Percentiles rank a stretch among this genome's conserved stretches.
These are phyloP conservation scores for Gymnocheta viridis DNA, from an alignment of 2,888 invertebrate genomes.

Conservation along the genomic window DNA sequence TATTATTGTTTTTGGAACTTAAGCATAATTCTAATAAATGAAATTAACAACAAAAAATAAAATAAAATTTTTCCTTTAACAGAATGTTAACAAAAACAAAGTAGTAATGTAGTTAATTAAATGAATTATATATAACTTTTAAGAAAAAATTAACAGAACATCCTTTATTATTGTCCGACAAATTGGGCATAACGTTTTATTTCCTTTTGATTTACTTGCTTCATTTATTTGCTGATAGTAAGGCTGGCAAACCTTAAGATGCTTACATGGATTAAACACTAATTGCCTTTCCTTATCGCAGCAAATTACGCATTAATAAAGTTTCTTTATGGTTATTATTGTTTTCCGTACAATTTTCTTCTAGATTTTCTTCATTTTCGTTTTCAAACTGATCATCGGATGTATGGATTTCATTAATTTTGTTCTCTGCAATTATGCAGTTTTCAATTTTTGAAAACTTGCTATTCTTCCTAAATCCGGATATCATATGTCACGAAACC, in stretches of 20 bases:
- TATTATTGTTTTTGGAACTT: too few species aligned
- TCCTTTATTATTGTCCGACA: too few species aligned
- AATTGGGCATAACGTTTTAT: constrained; percentile 24
- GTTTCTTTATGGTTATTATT: constrained; percentile 5
- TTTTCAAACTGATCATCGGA: constrained; percentile 27
- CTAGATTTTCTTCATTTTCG: background rate
- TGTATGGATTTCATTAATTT: constrained; percentile 27
- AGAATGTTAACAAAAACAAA: constrained; percentile 9
- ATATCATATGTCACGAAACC: too few species aligned
- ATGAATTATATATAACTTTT: constrained; percentile 3
- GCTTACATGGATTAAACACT: constrained; percentile 26
- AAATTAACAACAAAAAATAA: too few species aligned
- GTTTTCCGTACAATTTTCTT: background rate
- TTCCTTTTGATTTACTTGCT: constrained; percentile 23
- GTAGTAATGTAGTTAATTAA: constrained; percentile 7
- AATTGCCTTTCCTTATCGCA: constrained; percentile 40
- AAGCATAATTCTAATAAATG: too few species aligned
- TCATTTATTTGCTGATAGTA: constrained; percentile 44
- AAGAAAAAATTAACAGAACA: too few species aligned
- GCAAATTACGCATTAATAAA: constrained; percentile 43
- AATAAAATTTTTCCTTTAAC: background rate
- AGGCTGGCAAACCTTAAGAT: constrained; percentile 37
- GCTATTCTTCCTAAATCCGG: too few species aligned
- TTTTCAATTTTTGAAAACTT: constrained; percentile 28
- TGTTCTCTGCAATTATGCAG: constrained; percentile 22